Base-by-base conservation (phyloP, 2,797 vertebrate genomes). In the Hozukius guyotensis region DNA sequence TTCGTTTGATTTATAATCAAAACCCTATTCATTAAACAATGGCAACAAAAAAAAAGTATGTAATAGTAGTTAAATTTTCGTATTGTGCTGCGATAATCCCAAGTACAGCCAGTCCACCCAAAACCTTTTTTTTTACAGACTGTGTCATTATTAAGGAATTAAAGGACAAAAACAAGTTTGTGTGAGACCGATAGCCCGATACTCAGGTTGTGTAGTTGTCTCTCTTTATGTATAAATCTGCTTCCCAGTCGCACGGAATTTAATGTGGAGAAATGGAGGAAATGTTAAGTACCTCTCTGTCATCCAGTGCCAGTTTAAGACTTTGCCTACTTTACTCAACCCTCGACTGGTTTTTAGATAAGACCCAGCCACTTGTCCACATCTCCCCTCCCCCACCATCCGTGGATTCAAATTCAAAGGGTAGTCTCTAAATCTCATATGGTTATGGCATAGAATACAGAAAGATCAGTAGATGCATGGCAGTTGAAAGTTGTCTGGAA, bases 1-100 rank as follows among this genome's bases (percentile, higher is more conserved):
- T 77, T 79, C 49, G 61, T 82, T 80, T 79, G 31, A 82, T 87
- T 72, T 31, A 59, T 83, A 65, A 72, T 85, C 66, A 74, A 80
- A 85, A 78, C 9, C 27, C 32, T 55, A 13, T 81, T 79, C 55
- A 82, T 59, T 76, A 79, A 63, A 12, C 65, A 67, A 70, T 6
- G 42, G 36, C n/a, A 36, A 64, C 10, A 11, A 52, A 66, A 61
- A 61, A 25, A 59, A 36, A 36, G 1, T 9, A 49, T 31, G 20
- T 4, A 14, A 38, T n/a, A 14, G 9, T 38, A 69, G 53, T 59
- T 24, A 25, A 2, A 25, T 83, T 34, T 61, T 57, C 14, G 27
- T 20, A 46, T 57, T 59, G 12, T 56, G 31, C n/a, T 14, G 12
- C 77, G 2, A 29, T 78, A 46, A 79, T 77, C 38, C n/a, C 24